These are phyloP conservation scores for Lepidothrix coronata DNA, from an alignment of 2,113 vertebrate genomes.

Conservation along the genomic window DNA sequence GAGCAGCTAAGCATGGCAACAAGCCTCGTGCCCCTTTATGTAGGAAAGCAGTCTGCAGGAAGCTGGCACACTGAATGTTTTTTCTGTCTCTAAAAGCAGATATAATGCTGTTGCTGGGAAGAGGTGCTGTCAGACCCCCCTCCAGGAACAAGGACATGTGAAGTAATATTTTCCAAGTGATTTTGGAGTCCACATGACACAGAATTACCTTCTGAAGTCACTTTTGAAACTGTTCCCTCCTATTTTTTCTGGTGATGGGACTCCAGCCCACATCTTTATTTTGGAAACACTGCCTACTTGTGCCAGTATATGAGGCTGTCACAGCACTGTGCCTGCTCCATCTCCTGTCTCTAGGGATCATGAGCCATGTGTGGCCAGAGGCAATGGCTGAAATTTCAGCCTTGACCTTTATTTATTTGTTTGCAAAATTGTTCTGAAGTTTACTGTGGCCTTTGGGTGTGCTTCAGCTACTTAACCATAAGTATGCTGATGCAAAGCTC, in stretches of 20 bases:
- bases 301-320: not conserved
- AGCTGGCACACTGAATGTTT: not conserved
- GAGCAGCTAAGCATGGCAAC: not conserved
- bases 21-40: not conserved
- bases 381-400: not conserved
- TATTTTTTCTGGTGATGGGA: not conserved
- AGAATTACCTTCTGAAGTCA: constrained; percentile 26
- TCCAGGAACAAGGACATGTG: not conserved
- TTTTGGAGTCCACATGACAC: not conserved
- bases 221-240: constrained; percentile 7
- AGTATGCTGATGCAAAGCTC: not conserved
- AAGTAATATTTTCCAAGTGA: constrained; percentile 38
- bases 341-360: not conserved
- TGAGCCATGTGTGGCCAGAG: not conserved
- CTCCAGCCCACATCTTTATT: not conserved
- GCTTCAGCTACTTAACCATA: not conserved
- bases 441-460: not conserved
- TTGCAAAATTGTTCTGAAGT: not conserved
- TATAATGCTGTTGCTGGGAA: not conserved
- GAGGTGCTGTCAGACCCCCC: not conserved
- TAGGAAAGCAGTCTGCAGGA: not conserved
- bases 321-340: not conserved
- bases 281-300: not conserved
- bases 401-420: not conserved
- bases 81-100: not conserved